Percentiles rank a stretch among this genome's conserved stretches.
Conservation (phyloP, 2,797 vertebrate genomes). For the Amphiprion clarkii region DNA sequence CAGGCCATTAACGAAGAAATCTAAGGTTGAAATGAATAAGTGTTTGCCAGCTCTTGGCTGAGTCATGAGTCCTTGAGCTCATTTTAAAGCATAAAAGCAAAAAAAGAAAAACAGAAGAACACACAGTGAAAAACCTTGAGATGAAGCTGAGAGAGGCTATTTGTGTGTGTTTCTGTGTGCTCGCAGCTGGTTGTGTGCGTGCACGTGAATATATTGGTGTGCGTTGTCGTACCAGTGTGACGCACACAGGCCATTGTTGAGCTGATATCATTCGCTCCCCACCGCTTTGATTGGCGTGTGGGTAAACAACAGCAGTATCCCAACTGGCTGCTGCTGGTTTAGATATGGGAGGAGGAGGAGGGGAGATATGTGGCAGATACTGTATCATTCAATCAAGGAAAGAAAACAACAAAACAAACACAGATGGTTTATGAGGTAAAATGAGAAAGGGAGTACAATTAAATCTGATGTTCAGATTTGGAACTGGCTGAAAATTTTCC, state of each 20-base stretch:
- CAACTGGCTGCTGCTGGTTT: conserved; percentile 28
- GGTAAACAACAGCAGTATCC: conserved; percentile 57
- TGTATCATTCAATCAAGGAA: conserved; percentile 1
- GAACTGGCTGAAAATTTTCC: not conserved
- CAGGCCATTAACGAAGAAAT: not conserved
- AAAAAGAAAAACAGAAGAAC: conserved; percentile 14
- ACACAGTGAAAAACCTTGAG: conserved; percentile 1
- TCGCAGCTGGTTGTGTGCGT: not conserved
- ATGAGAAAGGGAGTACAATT: not conserved
- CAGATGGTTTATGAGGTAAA: not conserved
- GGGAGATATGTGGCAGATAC: not conserved
- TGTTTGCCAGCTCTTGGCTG: conserved; percentile 32
- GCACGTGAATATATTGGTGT: conserved; percentile 23
- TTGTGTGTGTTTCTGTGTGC: not conserved
- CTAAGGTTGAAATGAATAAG: not conserved
- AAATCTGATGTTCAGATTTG: conserved; percentile 8
- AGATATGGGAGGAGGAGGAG: conserved; percentile 25
- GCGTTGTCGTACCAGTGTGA: conserved; percentile 39
- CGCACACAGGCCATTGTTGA: conserved; percentile 20
- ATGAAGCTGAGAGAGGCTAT: conserved; percentile 2
- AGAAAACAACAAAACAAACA: not conserved
- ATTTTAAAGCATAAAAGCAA: conserved; percentile 26
- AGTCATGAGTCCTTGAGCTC: conserved; percentile 51
- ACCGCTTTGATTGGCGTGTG: conserved; percentile 58
- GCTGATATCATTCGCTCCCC: conserved; percentile 47